Evolutionary conservation across 2,888 invertebrate species (phyloP).

Genomic region (Bombyx huttoni): DNA sequence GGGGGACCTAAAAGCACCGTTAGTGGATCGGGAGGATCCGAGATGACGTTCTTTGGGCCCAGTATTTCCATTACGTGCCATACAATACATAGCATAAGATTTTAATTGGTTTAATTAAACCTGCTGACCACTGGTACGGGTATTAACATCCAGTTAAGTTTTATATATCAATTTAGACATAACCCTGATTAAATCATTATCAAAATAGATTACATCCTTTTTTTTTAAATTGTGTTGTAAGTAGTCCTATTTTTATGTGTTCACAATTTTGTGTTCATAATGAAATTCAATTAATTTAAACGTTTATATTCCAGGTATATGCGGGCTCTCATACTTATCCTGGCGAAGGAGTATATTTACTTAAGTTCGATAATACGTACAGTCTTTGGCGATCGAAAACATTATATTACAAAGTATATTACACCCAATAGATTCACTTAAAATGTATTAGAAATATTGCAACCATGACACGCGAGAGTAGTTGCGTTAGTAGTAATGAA

Average conservation of each 20-base stretch:
- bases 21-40: too few species aligned
- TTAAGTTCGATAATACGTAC: constrained; percentile 99
- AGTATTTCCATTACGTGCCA: too few species aligned
- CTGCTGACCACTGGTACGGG: too few species aligned
- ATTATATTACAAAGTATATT: constrained; percentile 98
- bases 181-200: too few species aligned
- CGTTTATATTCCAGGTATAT: constrained; percentile 76
- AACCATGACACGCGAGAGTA: constrained; percentile 27
- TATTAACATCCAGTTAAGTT: too few species aligned
- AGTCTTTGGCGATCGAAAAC: constrained; percentile 99
- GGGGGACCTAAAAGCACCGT: too few species aligned
- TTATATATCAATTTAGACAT: too few species aligned
- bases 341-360: constrained; percentile 95
- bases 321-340: constrained; percentile 98
- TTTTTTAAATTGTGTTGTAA: too few species aligned
- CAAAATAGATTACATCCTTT: too few species aligned
- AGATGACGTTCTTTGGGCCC: too few species aligned
- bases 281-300: neutral
- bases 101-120: too few species aligned
- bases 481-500: neutral
- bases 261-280: neutral
- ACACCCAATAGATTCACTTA: constrained; percentile 78
- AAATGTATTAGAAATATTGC: constrained; percentile 8
- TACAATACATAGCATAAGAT: too few species aligned
- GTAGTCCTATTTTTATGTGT: neutral